Evolutionary conservation across 1,140 invertebrate species (phyloP), one percentile per base, ranked within the genome.

Genomic region (Ruditapes philippinarum): DNA sequence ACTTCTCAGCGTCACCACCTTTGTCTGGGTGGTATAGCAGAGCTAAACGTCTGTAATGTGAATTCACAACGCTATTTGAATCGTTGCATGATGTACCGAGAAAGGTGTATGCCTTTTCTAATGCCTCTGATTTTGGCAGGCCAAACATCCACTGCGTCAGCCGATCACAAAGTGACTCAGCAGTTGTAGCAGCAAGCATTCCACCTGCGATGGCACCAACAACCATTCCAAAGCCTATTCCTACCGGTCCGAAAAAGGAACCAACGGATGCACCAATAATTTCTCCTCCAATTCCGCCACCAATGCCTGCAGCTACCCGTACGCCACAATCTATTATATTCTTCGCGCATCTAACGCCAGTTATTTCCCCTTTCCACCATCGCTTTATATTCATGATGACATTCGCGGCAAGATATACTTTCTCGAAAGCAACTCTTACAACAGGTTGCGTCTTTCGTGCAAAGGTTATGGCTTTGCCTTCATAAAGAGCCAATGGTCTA

Each of bases 121-220:
- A 36, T 5, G 65, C 65, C 31, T 70, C 65, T 33, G 28, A 33
- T 28, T 70, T 70, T 19, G 65, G 65, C 17, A 70, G 65, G 28
- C 65, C 65, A 70, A 70, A 70, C n/a, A 70, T 36, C 65, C 65
- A 70, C 28, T 70, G 65, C 28, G 65, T 70, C 28, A 70, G 28
- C 25, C 65, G 65, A 70, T 70, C 65, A 28, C 28, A 70, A 31
- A 70, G 65, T 0, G 65, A 0, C 4, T 70, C 28, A 70, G 65
- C 65, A 28, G 25, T 11, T 4, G 19, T 9, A 17, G 65, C 0
- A 31, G 19, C 4, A 11, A 28, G 28, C 0, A 70, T 25, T 36
- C 65, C 65, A 33, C 65, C 65, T n/a, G 31, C n/a, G 7, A 70
- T 70, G 1, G 7, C 65, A 9, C 65, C 65, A 3, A 0, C 65